Conservation (phyloP, 2,888 invertebrate species). For the Heliconius aoede region DNA sequence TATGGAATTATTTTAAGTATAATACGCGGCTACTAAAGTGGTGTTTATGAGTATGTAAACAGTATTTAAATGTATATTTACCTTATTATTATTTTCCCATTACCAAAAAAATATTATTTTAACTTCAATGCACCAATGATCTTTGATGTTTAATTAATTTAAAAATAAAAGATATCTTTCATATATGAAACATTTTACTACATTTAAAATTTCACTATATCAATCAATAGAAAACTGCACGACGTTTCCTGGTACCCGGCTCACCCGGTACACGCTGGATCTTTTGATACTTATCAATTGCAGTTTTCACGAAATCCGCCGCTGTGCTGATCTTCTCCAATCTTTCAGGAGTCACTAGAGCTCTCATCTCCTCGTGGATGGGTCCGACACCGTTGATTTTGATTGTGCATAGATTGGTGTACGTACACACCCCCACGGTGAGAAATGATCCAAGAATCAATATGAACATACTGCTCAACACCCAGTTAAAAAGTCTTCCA, state of each 20-base stretch:
- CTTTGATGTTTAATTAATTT: no score
- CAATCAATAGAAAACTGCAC: conserved; percentile 49
- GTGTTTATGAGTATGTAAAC: background rate
- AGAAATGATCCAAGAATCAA: conserved; percentile 78
- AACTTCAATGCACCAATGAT: no score
- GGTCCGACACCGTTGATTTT: conserved; percentile 85
- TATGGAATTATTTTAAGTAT: background rate
- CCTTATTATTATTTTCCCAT: conserved; percentile 17
- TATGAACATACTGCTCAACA: conserved; percentile 73
- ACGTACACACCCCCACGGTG: conserved; percentile 81
- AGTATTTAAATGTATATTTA: conserved; percentile 8
- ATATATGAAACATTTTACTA: background rate
- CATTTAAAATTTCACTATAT: background rate
- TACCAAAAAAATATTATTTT: background rate
- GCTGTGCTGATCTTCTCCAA: conserved; percentile 84
- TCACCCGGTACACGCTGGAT: conserved; percentile 69
- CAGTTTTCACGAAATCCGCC: conserved; percentile 84
- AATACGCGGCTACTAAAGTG: background rate
- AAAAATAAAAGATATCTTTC: background rate
- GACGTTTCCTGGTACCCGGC: conserved; percentile 58
- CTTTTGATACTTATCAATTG: conserved; percentile 84
- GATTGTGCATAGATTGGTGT: conserved; percentile 85
- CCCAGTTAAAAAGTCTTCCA: conserved; percentile 68
- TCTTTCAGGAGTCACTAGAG: conserved; percentile 83
- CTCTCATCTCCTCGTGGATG: conserved; percentile 83